Percentiles rank a stretch among this genome's conserved stretches.
These are phyloP conservation scores for Squalus acanthias DNA, from an alignment of 2,797 vertebrate genomes.

Conservation along the genomic window DNA sequence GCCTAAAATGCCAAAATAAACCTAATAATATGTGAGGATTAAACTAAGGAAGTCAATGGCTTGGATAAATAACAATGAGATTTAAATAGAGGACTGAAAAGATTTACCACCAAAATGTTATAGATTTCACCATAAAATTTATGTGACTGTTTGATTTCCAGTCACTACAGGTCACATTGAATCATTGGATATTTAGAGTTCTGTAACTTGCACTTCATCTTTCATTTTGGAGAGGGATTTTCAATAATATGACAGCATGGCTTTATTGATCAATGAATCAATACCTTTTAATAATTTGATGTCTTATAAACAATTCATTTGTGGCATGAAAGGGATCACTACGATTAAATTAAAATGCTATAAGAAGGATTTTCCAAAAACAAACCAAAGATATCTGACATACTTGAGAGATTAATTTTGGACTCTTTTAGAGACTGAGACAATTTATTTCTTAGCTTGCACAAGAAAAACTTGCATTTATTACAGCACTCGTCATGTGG, in stretches of 20 bases:
- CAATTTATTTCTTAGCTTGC: constrained; percentile 27
- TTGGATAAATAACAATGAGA: constrained; percentile 46
- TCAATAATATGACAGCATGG: constrained; percentile 70
- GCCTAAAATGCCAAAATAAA: neutral
- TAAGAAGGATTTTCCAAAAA: constrained; percentile 23
- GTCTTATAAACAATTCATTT: constrained; percentile 61
- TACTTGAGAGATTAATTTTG: constrained; percentile 22
- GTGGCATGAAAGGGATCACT: constrained; percentile 54
- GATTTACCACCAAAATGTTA: constrained; percentile 66
- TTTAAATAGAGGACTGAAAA: constrained; percentile 62
- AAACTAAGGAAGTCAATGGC: neutral
- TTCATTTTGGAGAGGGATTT: constrained; percentile 68
- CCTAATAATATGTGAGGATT: neutral
- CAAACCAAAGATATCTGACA: constrained; percentile 4
- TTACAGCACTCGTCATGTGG: neutral
- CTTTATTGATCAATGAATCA: constrained; percentile 66
- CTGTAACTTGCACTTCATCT: constrained; percentile 63
- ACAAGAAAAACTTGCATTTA: neutral
- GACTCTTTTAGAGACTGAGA: neutral
- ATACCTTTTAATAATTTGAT: constrained; percentile 62
- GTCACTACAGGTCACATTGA: constrained; percentile 64
- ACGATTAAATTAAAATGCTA: constrained; percentile 55
- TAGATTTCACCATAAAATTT: constrained; percentile 70
- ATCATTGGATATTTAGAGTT: constrained; percentile 65
- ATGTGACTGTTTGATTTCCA: constrained; percentile 71